These are phyloP conservation scores for Eupithecia vulgata DNA, from an alignment of 2,888 invertebrate species.

Conservation along the genomic window DNA sequence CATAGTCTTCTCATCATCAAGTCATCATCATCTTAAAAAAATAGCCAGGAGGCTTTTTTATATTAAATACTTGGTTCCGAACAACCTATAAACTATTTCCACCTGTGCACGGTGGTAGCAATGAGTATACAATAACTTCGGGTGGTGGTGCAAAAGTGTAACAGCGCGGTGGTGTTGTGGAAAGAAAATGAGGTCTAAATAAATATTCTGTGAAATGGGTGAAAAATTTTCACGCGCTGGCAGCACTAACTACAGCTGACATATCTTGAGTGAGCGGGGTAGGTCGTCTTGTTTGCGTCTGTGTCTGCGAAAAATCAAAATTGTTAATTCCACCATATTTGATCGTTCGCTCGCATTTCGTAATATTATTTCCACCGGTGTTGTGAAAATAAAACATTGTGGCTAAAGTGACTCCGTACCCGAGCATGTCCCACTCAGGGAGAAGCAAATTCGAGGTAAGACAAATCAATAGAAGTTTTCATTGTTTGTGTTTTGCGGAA, in stretches of 20 bases:
- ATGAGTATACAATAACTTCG: too few relatives aligned
- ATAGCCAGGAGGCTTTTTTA: too few relatives aligned
- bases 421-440: conserved; percentile 86
- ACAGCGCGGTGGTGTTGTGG: too few relatives aligned
- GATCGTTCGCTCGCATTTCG: conserved; percentile 53
- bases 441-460: conserved; percentile 87
- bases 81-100: too few relatives aligned
- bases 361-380: conserved; percentile 46
- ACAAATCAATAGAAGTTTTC: conserved; percentile 49
- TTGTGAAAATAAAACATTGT: conserved; percentile 68
- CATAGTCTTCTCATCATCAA: too few relatives aligned
- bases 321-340: conserved; percentile 68
- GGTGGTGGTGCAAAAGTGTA: too few relatives aligned
- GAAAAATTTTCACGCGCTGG: conserved; percentile 24
- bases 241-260: conserved; percentile 52
- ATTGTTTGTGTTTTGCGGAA: conserved; percentile 82
- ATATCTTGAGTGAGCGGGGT: conserved; percentile 16
- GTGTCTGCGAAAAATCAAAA: conserved; percentile 58
- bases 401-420: conserved; percentile 80
- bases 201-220: not conserved
- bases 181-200: too few relatives aligned
- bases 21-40: too few relatives aligned
- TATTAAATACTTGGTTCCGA: too few relatives aligned
- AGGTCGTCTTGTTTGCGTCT: conserved; percentile 36
- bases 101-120: too few relatives aligned